Evolutionary conservation across 2,888 invertebrate species (phyloP).

Genomic region (Lepidochitona cinerea): DNA sequence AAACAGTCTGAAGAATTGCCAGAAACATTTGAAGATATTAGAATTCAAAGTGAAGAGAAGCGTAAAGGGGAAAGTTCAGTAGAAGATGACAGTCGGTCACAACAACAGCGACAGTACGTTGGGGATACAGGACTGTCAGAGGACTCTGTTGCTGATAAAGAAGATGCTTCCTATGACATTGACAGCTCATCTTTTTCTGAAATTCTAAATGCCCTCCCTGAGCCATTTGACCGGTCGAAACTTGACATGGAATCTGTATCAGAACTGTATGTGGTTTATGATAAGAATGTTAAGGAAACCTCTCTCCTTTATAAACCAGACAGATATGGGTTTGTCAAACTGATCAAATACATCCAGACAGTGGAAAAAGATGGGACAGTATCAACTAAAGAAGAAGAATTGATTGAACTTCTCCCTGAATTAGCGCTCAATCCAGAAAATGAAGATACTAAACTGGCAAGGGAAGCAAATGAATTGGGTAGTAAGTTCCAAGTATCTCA

Average conservation of each 20-base stretch:
- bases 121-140: no score
- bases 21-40: no score
- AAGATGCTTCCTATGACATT: no score
- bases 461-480: neutral
- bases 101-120: no score
- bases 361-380: neutral
- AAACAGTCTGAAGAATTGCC: no score
- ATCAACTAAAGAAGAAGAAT: neutral
- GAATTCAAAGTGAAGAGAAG: no score
- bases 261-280: neutral
- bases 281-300: slow-evolving; percentile 1
- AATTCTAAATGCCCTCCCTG: neutral
- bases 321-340: neutral
- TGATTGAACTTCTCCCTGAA: neutral
- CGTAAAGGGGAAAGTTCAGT: no score
- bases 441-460: neutral
- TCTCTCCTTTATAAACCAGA: neutral
- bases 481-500: no score
- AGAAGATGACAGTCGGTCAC: no score
- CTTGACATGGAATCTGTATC: neutral
- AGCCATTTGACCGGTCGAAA: neutral
- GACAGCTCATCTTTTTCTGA: no score
- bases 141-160: no score
- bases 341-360: neutral
- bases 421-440: neutral